Evolutionary conservation across 2,797 vertebrate species (phyloP), one percentile per base, ranked within the genome.

Genomic region (Falco concolor): DNA sequence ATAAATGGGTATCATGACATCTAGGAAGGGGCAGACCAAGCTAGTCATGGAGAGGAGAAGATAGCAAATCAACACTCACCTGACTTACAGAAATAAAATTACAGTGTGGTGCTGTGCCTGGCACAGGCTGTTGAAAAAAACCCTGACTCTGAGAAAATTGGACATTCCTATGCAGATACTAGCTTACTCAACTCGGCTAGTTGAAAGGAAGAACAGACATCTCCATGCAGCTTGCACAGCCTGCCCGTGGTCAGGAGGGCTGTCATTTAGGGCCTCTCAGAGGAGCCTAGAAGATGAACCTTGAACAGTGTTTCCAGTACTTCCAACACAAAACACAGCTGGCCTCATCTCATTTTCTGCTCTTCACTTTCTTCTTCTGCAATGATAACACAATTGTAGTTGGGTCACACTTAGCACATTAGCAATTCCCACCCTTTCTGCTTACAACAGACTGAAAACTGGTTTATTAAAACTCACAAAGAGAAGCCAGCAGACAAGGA

Each of bases 1-100:
- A 12, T 44, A 10, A 80, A n/a, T 25, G 28, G 40, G 9, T 53
- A 5, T 73, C 54, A 3, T 0, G 0, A 63, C 24, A 54, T 19
- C 16, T 27, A 34, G 50, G 53, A 80, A 42, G 25, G 64, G 42
- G 4, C 49, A 84, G 52, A 60, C 32, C 5, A n/a, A 74, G 63
- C 36, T 65, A 49, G 5, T 59, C 9, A 6, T 1, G 8, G 83
- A 59, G 59, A 47, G 34, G 44, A 82, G 20, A 54, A 65, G 28
- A 24, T 15, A 65, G 9, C 44, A 76, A 78, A 69, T 45, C 34
- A 40, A 13, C 25, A 16, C 36, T 76, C 0, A 1, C 20, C 54
- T 49, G 47, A 27, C n/a, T 50, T 50, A 25, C 5, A 44, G 61
- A 61, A 81, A 5, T 81, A 10, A 42, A 59, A 8, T 52, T 4